These are phyloP conservation scores for Lissonota sp. DNA, from an alignment of 2,888 invertebrate genomes.

Conservation along the genomic window DNA sequence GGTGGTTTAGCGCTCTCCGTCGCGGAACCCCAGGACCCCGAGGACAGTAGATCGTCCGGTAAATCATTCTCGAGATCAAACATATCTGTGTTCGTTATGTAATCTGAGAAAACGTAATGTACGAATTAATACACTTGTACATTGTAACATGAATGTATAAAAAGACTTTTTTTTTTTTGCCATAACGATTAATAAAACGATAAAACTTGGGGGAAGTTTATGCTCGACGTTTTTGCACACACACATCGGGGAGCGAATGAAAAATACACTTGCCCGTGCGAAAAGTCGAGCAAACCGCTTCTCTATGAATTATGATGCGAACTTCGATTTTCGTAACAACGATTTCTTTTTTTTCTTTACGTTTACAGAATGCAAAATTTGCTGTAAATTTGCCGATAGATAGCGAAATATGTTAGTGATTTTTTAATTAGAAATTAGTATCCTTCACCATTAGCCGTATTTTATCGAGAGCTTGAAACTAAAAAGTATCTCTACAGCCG, in stretches of 20 bases:
- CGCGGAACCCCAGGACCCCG: constrained; percentile 89
- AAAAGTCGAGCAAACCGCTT: constrained; percentile 50
- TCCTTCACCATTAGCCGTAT: constrained; percentile 81
- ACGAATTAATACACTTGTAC: constrained; percentile 53
- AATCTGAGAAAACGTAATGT: constrained; percentile 86
- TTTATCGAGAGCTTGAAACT: constrained; percentile 71
- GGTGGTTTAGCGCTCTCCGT: constrained; percentile 90
- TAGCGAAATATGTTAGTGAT: constrained; percentile 81
- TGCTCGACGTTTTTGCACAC: constrained; percentile 47
- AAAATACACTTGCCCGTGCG: background rate
- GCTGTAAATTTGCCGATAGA: constrained; percentile 75
- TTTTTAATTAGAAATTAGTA: constrained; percentile 82
- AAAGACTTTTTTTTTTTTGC: constrained; percentile 3
- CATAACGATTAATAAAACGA: constrained; percentile 21
- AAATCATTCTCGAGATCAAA: constrained; percentile 96
- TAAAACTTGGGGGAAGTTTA: constrained; percentile 36
- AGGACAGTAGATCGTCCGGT: constrained; percentile 94
- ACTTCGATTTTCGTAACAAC: constrained; percentile 42
- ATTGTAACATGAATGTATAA: too few species aligned
- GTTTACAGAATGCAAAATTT: constrained; percentile 59
- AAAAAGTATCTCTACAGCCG: constrained; percentile 63
- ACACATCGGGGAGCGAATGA: background rate
- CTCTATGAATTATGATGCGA: constrained; percentile 39
- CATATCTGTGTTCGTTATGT: constrained; percentile 93
- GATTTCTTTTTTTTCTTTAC: constrained; percentile 36